Base-by-base conservation (phyloP, 2,113 vertebrate species). In the Apteryx mantelli region DNA sequence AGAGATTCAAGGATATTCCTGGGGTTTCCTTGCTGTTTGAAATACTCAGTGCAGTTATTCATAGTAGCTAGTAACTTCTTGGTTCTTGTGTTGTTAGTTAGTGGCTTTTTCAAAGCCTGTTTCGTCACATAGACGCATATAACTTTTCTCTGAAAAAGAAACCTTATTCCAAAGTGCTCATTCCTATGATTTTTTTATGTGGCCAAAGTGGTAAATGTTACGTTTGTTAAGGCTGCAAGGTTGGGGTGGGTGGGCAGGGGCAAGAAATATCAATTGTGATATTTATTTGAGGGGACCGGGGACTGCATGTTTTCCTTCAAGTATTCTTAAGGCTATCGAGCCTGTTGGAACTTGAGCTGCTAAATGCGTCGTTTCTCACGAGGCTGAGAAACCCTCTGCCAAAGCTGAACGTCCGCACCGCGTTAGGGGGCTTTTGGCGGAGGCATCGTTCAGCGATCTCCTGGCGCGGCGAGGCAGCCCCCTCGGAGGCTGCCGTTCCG, bases 281-380 rank as follows among this genome's bases (percentile, higher is more conserved):
- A 11, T 38, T 34, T 32, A 15, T 82, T 40, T 14, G 30, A 71
- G 65, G 76, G 63, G 74, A 50, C 48, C 75, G 77, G 82, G 82
- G 77, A 50, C 44, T 91, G 74, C 94, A 91, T 92, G 92, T 90
- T 91, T 86, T 92, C 34, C 83, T 44, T 92, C 38, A 66, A 96
- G 79, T 95, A 87, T 58, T 92, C 87, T 84, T 86, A 94, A 93
- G 96, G 95, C 86, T 90, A 83, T 93, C 19, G 71, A 97, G 97
- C 93, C 96, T 65, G 76, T 90, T 64, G 94, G 94, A 89, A 95
- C 89, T 96, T 92, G 86, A 96, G 98, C 98, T 97, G 97, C 98
- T 98, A 91, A 88, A 94, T 60, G 20, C 5, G 81, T 89, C 69
- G 91, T 97, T 97, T 97, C 84, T 58, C 50, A 22, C 3, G 5